Conservation (phyloP, 2,797 vertebrate genomes). For the Danio jaintianensis region DNA sequence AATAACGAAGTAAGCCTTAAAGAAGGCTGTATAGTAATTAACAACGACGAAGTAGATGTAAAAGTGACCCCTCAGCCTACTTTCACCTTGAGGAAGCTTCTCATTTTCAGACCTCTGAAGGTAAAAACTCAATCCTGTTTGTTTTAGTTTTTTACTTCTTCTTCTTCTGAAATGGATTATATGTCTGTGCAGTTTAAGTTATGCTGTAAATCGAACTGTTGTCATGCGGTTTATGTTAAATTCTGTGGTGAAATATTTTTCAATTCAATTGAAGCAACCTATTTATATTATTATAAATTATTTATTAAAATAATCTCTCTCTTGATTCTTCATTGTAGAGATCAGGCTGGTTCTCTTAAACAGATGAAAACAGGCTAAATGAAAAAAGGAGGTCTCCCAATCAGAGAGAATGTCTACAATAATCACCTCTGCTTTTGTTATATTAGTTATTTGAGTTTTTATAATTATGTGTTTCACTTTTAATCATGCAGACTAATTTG, state of each 20-base stretch:
- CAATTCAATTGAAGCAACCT: neutral
- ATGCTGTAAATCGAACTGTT: neutral
- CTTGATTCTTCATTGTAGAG: neutral
- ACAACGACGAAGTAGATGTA: accelerated
- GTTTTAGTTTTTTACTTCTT: neutral
- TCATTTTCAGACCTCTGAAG: conserved; percentile 62
- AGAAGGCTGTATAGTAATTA: accelerated
- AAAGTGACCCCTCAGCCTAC: conserved; percentile 70
- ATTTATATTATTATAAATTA: neutral
- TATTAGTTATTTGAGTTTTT: neutral
- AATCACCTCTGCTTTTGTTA: neutral
- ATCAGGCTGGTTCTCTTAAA: neutral
- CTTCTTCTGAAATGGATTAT: neutral
- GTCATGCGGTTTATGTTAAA: neutral
- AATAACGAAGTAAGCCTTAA: conserved; percentile 63
- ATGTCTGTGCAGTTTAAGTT: neutral
- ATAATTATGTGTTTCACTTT: neutral
- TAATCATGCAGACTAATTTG: neutral
- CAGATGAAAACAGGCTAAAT: neutral
- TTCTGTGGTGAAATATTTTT: neutral
- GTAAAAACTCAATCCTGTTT: neutral
- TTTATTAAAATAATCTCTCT: neutral
- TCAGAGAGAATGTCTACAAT: neutral
- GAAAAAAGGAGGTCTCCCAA: neutral
- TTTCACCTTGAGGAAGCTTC: conserved; percentile 66